Percentiles rank a stretch among this genome's conserved stretches.
Evolutionary conservation across 2,888 invertebrate species (phyloP).

Genomic region (Oasisia sp.): DNA sequence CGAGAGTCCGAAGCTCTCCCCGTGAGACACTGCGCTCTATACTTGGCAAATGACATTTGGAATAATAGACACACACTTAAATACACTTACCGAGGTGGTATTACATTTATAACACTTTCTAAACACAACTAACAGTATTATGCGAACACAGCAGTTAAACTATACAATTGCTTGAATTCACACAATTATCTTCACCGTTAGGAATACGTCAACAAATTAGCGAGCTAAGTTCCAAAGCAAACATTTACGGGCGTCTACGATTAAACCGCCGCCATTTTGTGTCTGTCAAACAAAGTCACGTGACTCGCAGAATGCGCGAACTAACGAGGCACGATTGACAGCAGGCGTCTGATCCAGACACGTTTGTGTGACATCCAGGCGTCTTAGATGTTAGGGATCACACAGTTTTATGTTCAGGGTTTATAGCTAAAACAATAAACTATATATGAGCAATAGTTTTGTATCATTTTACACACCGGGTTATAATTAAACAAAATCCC

Average conservation of each 20-base stretch:
- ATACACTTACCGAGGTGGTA: background rate
- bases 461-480: too few species aligned
- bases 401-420: too few species aligned
- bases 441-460: too few species aligned
- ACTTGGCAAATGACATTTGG: too few species aligned
- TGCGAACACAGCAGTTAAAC: background rate
- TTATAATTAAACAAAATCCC: too few species aligned
- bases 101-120: background rate
- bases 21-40: too few species aligned
- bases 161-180: background rate
- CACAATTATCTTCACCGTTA: background rate
- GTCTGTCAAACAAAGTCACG: background rate
- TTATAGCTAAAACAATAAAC: too few species aligned
- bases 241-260: background rate
- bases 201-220: background rate
- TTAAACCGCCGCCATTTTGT: background rate
- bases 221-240: background rate
- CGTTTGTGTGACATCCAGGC: background rate
- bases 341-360: background rate
- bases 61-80: too few species aligned
- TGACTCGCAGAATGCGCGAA: background rate
- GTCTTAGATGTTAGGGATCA: background rate
- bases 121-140: background rate
- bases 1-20: too few species aligned
- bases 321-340: background rate